Evolutionary conservation across 2,888 invertebrate genomes (phyloP).

Genomic region (Netelia inedita): DNA sequence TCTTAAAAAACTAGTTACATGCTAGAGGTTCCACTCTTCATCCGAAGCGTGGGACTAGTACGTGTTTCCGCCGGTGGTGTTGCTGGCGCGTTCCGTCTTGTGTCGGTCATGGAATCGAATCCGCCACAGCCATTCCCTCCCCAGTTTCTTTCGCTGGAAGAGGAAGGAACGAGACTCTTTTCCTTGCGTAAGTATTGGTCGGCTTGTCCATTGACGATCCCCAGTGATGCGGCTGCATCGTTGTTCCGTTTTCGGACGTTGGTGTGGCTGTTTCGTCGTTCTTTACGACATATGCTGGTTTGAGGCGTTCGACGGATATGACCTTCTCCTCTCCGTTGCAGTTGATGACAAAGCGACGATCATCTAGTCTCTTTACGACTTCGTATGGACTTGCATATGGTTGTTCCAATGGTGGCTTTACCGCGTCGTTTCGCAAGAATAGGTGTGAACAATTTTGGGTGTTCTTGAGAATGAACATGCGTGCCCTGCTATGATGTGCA

Average conservation of each 20-base stretch:
- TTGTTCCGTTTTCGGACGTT: not conserved
- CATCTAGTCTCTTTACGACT: conserved; percentile 44
- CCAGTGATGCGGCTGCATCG: not conserved
- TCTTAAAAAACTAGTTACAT: no score
- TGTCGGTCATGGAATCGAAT: not conserved
- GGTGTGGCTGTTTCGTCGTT: conserved; percentile 5
- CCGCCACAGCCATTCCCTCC: conserved; percentile 15
- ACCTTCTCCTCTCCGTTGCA: conserved; percentile 41
- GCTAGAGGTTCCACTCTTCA: no score
- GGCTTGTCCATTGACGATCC: conserved; percentile 34
- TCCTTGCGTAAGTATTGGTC: conserved; percentile 22
- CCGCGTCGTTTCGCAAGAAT: conserved; percentile 44
- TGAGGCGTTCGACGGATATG: conserved; percentile 30
- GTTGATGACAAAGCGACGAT: conserved; percentile 36
- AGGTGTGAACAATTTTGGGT: conserved; percentile 55
- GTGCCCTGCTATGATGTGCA: conserved; percentile 58
- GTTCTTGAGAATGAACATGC: conserved; percentile 63
- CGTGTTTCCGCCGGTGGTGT: conserved; percentile 2
- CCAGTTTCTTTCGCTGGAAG: conserved; percentile 7
- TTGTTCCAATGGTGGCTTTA: conserved; percentile 52
- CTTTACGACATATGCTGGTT: conserved; percentile 39
- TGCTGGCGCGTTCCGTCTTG: not conserved
- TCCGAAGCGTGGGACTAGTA: not conserved
- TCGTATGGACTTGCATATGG: conserved; percentile 58
- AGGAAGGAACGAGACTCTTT: conserved; percentile 16